phyloP scores from a whole-genome alignment of 2,888 invertebrate genomes.

The Dynastes tityus region DNA sequence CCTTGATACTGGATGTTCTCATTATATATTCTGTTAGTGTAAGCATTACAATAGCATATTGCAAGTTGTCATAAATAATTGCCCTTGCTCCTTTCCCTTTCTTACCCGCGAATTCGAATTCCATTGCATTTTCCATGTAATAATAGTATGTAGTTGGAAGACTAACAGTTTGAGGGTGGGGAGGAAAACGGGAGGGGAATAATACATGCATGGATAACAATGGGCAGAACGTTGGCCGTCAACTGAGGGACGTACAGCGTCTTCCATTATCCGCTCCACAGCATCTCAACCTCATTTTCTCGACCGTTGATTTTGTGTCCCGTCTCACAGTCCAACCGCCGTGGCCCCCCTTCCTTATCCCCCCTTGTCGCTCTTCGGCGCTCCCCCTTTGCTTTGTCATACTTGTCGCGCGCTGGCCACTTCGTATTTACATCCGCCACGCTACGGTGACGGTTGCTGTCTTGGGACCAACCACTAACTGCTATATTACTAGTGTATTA shows the following conservation, averaged over 20 bases:
- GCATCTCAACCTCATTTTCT: slow-evolving; percentile 74
- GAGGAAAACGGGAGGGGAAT: slow-evolving; percentile 51
- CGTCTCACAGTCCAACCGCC: slow-evolving; percentile 61
- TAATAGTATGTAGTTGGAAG: slow-evolving; percentile 40
- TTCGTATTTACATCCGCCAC: slow-evolving; percentile 60
- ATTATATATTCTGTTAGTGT: too few relatives aligned
- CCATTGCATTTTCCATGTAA: slow-evolving; percentile 45
- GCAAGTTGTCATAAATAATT: slow-evolving; percentile 1
- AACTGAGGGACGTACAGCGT: slow-evolving; percentile 64
- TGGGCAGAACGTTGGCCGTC: slow-evolving; percentile 60
- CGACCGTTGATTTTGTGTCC: slow-evolving; percentile 73
- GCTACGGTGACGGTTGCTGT: slow-evolving; percentile 8
- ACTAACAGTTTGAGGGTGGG: not conserved
- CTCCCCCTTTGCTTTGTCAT: slow-evolving; percentile 61
- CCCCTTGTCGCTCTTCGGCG: slow-evolving; percentile 28
- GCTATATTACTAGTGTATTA: slow-evolving; percentile 62
- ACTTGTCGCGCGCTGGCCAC: slow-evolving; percentile 60
- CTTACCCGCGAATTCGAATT: slow-evolving; percentile 9
- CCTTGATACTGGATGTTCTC: too few relatives aligned
- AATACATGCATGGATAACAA: slow-evolving; percentile 61
- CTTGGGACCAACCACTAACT: slow-evolving; percentile 60
- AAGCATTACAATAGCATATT: not conserved
- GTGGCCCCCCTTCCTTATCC: not conserved
- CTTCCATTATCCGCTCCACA: slow-evolving; percentile 72
- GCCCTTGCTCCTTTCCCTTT: too few relatives aligned